Evolutionary conservation across 2,113 vertebrate species (phyloP).

Genomic region (Theropithecus gelada): DNA sequence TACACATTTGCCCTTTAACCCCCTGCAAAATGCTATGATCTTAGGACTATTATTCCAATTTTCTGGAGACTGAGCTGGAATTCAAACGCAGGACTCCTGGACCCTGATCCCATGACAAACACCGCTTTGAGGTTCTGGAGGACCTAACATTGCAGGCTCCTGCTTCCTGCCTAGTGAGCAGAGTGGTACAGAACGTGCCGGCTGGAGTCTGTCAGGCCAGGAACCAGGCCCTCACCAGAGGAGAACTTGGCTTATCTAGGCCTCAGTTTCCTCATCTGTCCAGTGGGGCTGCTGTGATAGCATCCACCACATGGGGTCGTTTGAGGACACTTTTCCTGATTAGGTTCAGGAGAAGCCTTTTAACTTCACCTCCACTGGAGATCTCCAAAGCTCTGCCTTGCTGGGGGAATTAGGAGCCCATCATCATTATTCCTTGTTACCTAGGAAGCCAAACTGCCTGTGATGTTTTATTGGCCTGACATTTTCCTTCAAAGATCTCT

Average conservation of each 20-base stretch:
- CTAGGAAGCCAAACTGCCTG: neutral
- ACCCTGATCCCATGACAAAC: accelerated
- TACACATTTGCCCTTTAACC: neutral
- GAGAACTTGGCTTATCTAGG: neutral
- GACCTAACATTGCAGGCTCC: accelerated
- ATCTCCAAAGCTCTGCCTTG: neutral
- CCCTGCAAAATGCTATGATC: neutral
- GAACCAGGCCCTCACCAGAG: neutral
- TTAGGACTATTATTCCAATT: neutral
- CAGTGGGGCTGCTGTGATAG: neutral
- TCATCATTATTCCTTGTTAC: neutral
- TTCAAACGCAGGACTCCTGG: neutral
- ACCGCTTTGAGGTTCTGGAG: no score
- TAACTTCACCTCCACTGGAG: no score
- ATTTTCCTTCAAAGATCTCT: neutral
- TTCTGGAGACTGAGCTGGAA: neutral
- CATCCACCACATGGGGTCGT: accelerated
- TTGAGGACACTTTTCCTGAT: neutral
- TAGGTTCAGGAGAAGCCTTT: neutral
- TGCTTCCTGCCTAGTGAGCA: neutral
- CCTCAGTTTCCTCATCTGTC: neutral
- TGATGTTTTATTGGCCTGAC: neutral
- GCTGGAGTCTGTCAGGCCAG: neutral
- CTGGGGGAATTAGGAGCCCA: accelerated
- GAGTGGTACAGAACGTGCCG: accelerated